These are phyloP conservation scores for Lethrus apterus DNA, from an alignment of 1,140 invertebrate genomes.

Conservation along the genomic window DNA sequence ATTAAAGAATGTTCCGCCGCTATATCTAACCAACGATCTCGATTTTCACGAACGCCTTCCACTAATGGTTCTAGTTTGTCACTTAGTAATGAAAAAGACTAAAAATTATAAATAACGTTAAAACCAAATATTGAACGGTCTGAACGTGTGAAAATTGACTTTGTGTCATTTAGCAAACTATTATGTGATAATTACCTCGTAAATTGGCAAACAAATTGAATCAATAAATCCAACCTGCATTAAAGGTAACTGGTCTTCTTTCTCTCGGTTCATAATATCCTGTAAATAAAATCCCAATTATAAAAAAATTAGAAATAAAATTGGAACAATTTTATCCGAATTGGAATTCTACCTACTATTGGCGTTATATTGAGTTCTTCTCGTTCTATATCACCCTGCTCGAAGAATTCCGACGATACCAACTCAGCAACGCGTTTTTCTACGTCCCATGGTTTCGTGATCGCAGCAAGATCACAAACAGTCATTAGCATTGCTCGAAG, in stretches of 20 bases:
- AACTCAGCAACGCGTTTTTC: slow-evolving; percentile 87
- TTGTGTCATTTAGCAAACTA: too few species aligned
- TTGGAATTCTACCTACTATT: slow-evolving; percentile 74
- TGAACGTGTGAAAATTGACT: neutral
- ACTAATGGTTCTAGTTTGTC: slow-evolving; percentile 70
- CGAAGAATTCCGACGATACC: slow-evolving; percentile 92
- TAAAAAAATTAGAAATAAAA: slow-evolving; percentile 4
- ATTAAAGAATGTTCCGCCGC: slow-evolving; percentile 42
- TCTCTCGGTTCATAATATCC: slow-evolving; percentile 96
- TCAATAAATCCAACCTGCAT: slow-evolving; percentile 98
- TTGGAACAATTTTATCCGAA: neutral
- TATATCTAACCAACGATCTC: slow-evolving; percentile 73
- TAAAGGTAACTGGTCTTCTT: slow-evolving; percentile 86
- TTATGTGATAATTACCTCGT: slow-evolving; percentile 63
- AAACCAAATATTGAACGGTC: neutral
- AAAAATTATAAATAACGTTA: slow-evolving; percentile 26
- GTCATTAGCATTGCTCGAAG: slow-evolving; percentile 93
- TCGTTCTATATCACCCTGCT: slow-evolving; percentile 89
- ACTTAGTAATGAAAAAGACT: slow-evolving; percentile 79
- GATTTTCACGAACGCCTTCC: slow-evolving; percentile 76
- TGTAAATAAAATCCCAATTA: slow-evolving; percentile 43
- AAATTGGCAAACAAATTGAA: slow-evolving; percentile 90
- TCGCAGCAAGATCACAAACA: slow-evolving; percentile 91
- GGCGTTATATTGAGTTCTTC: slow-evolving; percentile 78
- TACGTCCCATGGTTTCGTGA: slow-evolving; percentile 93